phyloP scores from a whole-genome alignment of 2,797 vertebrate genomes.

The Smutsia gigantea region DNA sequence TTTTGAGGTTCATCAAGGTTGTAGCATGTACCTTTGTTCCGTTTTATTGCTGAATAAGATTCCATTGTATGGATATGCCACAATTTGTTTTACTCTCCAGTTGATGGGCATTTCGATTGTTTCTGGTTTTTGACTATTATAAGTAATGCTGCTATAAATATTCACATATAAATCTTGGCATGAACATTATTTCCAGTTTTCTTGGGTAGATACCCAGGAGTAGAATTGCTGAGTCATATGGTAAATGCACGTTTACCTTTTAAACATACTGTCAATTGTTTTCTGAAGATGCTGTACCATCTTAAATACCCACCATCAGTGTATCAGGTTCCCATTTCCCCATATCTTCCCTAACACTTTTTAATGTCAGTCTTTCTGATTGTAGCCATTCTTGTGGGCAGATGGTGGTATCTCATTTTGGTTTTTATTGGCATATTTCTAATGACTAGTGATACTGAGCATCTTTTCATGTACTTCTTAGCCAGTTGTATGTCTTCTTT shows the following conservation, averaged over 20 bases:
- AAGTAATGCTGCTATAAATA: constrained; percentile 5
- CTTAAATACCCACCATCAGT: not conserved
- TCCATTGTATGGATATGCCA: not conserved
- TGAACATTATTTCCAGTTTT: not conserved
- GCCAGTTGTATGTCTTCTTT: not conserved
- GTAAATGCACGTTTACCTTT: constrained; percentile 12
- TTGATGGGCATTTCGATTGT: not conserved
- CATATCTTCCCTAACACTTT: not conserved
- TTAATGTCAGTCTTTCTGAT: not conserved
- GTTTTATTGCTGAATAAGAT: constrained; percentile 32
- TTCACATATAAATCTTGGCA: not conserved
- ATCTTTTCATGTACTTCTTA: not conserved
- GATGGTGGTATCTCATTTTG: not conserved
- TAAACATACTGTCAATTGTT: not conserved
- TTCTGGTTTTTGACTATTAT: not conserved
- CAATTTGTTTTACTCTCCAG: not conserved
- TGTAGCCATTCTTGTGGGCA: not conserved
- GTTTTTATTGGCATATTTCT: constrained; percentile 13
- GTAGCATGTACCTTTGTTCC: not conserved
- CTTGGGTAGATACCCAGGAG: not conserved
- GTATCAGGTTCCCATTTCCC: not conserved
- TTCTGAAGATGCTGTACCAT: constrained; percentile 3
- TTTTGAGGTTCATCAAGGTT: not conserved
- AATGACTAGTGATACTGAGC: not conserved
- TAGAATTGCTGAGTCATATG: not conserved